Percentiles rank a stretch among this genome's conserved stretches.
Conservation (phyloP, 23 tunicate species). For the Diplosoma virens region DNA sequence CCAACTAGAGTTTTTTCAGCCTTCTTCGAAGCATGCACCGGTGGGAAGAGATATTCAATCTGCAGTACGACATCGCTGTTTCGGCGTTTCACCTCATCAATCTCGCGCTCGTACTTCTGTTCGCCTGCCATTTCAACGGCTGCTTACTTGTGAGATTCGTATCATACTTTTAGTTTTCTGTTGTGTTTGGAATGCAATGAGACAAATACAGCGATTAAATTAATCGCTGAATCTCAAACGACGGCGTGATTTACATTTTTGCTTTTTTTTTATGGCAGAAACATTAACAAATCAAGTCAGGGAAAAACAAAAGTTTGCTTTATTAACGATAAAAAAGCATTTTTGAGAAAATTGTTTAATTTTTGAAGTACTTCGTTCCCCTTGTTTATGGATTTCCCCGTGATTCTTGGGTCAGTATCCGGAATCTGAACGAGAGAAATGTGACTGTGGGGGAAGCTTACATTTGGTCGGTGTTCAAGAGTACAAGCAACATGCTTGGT, state of each 20-base stretch:
- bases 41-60: constrained; percentile 77
- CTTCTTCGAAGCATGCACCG: constrained; percentile 63
- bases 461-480: constrained; percentile 89
- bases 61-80: constrained; percentile 73
- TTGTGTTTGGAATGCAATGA: too few relatives aligned
- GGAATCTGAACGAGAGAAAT: constrained; percentile 62
- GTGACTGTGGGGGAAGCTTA: constrained; percentile 78
- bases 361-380: constrained; percentile 95
- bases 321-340: too few relatives aligned
- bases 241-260: too few relatives aligned
- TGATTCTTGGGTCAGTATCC: constrained; percentile 76
- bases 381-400: constrained; percentile 67
- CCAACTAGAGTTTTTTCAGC: too few relatives aligned
- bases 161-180: too few relatives aligned
- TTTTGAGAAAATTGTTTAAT: too few relatives aligned
- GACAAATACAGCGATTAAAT: too few relatives aligned
- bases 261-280: too few relatives aligned
- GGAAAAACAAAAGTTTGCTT: too few relatives aligned
- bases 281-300: too few relatives aligned
- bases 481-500: constrained; percentile 86
- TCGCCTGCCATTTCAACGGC: constrained; percentile 70
- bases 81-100: constrained; percentile 56
- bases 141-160: constrained; percentile 76
- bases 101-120: constrained; percentile 44
- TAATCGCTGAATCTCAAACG: too few relatives aligned